Evolutionary conservation across 2,888 invertebrate genomes (phyloP), one percentile per base, ranked within the genome.

Genomic region (Brenthis ino): DNA sequence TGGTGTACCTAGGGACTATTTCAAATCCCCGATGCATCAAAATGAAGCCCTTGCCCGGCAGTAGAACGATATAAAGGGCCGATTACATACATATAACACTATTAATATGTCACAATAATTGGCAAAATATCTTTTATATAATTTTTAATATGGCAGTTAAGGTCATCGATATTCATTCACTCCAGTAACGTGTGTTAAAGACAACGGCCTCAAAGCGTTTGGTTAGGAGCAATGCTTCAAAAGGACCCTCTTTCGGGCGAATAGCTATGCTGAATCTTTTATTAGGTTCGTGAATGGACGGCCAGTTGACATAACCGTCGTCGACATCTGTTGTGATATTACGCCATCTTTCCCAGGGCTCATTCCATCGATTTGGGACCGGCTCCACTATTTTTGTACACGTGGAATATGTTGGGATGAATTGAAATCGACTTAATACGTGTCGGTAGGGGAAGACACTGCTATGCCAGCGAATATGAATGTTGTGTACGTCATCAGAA

Each of bases 191-290:
- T 74, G 80, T 76, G 85, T 86, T 90, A 87, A 89, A 86, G 84
- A 78, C 80, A 75, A 77, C 77, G 79, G 85, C 83, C 85, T 81
- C 82, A 81, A 81, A 85, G 81, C 79, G 77, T 79, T 78, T 80
- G 79, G 78, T 76, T 76, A 74, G 77, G 75, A 84, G 84, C 82
- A 83, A 85, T 82, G 84, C 81, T 82, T 82, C 79, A 80, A 82
- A 84, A 87, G 82, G 78, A 85, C 89, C 91, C 87, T 87, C 85
- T 86, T 85, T 85, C 80, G 83, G 82, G 76, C 81, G 84, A 89
- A 89, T 89, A 89, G 86, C 87, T 87, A 86, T 87, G 88, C 89
- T 92, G 92, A 91, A 91, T 92, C 90, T 92, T 91, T 91, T 93
- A 93, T 92, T 91, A 90, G 90, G 88, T 90, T 85, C 80, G 88